Conservation (phyloP, 2,888 invertebrate species). For the Sminthurinus aureus region DNA sequence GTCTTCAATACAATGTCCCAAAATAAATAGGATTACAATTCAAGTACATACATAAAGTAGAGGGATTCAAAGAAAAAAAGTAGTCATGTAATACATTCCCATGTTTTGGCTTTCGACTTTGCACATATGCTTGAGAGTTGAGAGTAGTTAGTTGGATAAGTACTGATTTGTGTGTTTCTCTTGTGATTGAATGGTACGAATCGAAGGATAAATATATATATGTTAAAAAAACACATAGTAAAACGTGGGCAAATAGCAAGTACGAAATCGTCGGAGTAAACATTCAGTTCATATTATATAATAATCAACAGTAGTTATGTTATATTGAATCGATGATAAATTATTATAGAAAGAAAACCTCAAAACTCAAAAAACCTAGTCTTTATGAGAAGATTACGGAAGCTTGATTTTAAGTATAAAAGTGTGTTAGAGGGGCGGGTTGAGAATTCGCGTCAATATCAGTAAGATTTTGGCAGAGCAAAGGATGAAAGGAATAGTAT, state of each 20-base stretch:
- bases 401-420: neutral
- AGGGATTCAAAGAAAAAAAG: neutral
- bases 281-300: too few relatives aligned
- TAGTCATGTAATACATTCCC: neutral
- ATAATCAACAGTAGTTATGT: too few relatives aligned
- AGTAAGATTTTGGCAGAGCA: slow-evolving; percentile 37
- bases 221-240: too few relatives aligned
- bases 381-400: neutral
- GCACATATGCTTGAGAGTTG: too few relatives aligned
- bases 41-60: neutral
- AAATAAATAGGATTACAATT: neutral
- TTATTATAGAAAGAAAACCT: neutral
- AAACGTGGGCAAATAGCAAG: too few relatives aligned
- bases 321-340: neutral
- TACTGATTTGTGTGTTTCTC: too few relatives aligned
- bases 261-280: too few relatives aligned
- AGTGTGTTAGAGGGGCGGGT: slow-evolving; percentile 12
- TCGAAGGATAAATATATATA: too few relatives aligned
- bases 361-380: neutral
- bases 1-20: neutral
- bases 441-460: slow-evolving; percentile 24
- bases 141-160: too few relatives aligned
- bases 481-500: slow-evolving; percentile 8
- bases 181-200: too few relatives aligned
- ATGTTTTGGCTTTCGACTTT: neutral